These are phyloP conservation scores for Pygocentrus nattereri DNA, from an alignment of 2,797 vertebrate genomes.

Conservation along the genomic window DNA sequence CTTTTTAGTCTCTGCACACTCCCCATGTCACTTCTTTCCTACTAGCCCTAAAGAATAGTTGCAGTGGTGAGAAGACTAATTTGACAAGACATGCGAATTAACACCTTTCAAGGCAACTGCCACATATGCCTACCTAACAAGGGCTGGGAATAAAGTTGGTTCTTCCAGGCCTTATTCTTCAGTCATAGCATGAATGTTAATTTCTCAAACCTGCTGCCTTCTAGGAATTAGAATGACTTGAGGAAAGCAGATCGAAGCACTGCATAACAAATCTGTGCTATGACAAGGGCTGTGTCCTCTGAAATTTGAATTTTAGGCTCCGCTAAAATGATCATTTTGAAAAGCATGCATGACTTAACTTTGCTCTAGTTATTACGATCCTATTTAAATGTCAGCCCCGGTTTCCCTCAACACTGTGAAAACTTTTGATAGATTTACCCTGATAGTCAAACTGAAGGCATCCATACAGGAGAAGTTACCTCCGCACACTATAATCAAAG, in stretches of 20 bases:
- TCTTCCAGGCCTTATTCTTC: conserved; percentile 27
- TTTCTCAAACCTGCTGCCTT: conserved; percentile 36
- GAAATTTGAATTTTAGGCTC: conserved; percentile 17
- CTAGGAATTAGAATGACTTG: conserved; percentile 32
- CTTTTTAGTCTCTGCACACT: conserved; percentile 35
- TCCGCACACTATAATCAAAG: conserved; percentile 56
- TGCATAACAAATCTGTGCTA: conserved; percentile 40
- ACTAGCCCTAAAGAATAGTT: conserved; percentile 49
- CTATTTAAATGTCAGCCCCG: conserved; percentile 41
- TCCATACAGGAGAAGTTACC: conserved; percentile 51
- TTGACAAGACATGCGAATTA: conserved; percentile 68
- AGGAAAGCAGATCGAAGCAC: conserved; percentile 5
- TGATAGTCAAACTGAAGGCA: conserved; percentile 40
- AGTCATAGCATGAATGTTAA: conserved; percentile 44
- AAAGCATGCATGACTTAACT: conserved; percentile 34
- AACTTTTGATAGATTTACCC: conserved; percentile 47
- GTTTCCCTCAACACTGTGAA: conserved; percentile 34
- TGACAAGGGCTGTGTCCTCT: conserved; percentile 28
- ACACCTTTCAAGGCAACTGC: conserved; percentile 64
- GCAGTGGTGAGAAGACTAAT: conserved; percentile 65
- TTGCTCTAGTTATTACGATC: conserved; percentile 32
- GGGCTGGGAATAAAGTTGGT: conserved; percentile 41
- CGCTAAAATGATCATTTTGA: conserved; percentile 13
- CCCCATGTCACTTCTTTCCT: conserved; percentile 41
- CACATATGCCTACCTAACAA: conserved; percentile 47